A percentile compares a stretch with the other conserved stretches of the same genome.
Evolutionary conservation across 2,888 invertebrate species (phyloP).

Genomic region (Cabera pusaria): DNA sequence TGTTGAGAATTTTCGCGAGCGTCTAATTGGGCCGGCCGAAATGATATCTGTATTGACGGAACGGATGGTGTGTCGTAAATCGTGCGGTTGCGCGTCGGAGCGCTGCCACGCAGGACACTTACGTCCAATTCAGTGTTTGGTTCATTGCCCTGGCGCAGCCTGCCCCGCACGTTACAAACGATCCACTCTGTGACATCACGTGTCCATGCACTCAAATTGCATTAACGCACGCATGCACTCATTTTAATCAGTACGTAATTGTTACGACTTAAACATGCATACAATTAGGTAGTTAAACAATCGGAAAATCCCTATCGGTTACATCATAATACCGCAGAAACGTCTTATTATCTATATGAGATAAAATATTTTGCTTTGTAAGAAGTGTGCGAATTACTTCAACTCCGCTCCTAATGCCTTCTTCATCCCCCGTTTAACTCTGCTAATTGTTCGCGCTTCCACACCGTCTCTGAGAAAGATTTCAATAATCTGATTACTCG

Average conservation of each 20-base stretch:
- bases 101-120: constrained; percentile 70
- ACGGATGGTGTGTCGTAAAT: constrained; percentile 64
- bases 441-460: constrained; percentile 20
- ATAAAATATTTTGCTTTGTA: constrained; percentile 12
- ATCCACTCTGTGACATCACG: constrained; percentile 68
- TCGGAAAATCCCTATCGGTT: constrained; percentile 29
- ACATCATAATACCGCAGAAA: constrained; percentile 21
- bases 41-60: constrained; percentile 9
- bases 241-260: constrained; percentile 31
- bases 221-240: constrained; percentile 41
- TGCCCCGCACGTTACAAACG: constrained; percentile 55
- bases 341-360: too few relatives aligned
- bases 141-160: constrained; percentile 62
- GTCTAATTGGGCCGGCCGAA: constrained; percentile 5
- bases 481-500: constrained; percentile 22
- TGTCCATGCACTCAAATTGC: constrained; percentile 69
- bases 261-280: constrained; percentile 30
- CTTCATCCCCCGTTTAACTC: constrained; percentile 12
- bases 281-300: constrained; percentile 27
- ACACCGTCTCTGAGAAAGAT: constrained; percentile 17
- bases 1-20: not conserved
- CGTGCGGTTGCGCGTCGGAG: constrained; percentile 34
- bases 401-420: constrained; percentile 11
- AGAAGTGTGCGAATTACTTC: constrained; percentile 16
- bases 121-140: constrained; percentile 73